Evolutionary conservation across 2,113 vertebrate genomes (phyloP).

Genomic region (Poeciliopsis turrubarensis): DNA sequence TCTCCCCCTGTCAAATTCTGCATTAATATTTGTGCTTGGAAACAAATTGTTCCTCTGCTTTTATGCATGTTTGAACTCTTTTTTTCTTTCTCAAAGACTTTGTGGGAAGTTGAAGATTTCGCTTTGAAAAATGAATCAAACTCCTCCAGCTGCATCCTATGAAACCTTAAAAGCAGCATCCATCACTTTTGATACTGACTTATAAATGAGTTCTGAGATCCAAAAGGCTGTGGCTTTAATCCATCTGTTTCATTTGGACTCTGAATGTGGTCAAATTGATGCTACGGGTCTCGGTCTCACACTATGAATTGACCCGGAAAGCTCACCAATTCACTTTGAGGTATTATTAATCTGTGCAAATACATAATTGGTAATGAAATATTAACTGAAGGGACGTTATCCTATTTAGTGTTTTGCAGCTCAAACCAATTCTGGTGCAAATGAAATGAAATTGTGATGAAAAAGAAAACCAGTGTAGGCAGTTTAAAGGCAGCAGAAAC

Average conservation of each 20-base stretch:
- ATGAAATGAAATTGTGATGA: neutral
- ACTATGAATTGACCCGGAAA: conserved; percentile 42
- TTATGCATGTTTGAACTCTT: neutral
- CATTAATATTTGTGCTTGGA: conserved; percentile 21
- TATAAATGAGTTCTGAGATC: conserved; percentile 33
- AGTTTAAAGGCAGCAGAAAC: neutral
- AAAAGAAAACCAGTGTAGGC: neutral
- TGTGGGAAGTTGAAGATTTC: neutral
- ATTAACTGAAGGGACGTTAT: neutral
- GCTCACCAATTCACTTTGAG: conserved; percentile 9
- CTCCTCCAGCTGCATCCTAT: neutral
- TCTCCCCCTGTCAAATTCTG: conserved; percentile 44
- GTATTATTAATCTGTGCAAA: conserved; percentile 22
- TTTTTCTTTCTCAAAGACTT: neutral
- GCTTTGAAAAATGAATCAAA: neutral
- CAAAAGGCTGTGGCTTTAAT: conserved; percentile 30
- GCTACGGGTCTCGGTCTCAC: conserved; percentile 19
- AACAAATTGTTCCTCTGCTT: conserved; percentile 10
- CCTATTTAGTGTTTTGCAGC: neutral
- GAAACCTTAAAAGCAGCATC: conserved; percentile 16
- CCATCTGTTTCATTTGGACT: conserved; percentile 62
- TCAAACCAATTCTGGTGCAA: neutral
- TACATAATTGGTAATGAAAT: neutral
- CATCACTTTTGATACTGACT: conserved; percentile 12
- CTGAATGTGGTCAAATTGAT: conserved; percentile 51